Evolutionary conservation across 37 sponge, comb jelly and placozoan genomes (phyloP), one percentile per base, ranked within the genome.

Genomic region (Halisarca cf. caerulea): DNA sequence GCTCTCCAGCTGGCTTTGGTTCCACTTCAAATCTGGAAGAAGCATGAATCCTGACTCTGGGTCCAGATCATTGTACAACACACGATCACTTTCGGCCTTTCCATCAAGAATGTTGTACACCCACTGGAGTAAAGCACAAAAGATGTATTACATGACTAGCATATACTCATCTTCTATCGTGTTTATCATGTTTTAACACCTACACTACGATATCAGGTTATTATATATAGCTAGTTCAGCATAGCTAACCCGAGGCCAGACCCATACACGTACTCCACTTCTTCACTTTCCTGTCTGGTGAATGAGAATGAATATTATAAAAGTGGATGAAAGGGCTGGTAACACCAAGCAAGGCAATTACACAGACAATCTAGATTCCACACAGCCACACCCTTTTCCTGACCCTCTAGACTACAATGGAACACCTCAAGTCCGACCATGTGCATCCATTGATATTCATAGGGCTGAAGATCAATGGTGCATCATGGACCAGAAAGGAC

Each of bases 11-110:
- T 85, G 82, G 11, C 68, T 86, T 84, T 79, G 77, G 62, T 96
- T 94, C 99, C 99, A 99, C 73, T 99, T 99, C 24, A 99, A 44
- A 84, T 99, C 99, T 18, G 99, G 93, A 32, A 94, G 61, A 32
- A 99, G 71, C 20, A 96, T 62, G 61, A 97, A 96, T 23, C 99
- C 99, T 58, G 45, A 85, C 2, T 84, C 79, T 11, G 89, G 90
- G 70, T 94, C 95, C 0, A 59, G 72, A 78, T 98, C 93, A n/a
- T 86, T 58, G 70, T 66, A 89, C 33, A 99, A 3, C 24, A 96
- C 78, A 24, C 95, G 82, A 44, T 99, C 99, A 8, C 43, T 36
- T 72, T 99, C 99, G 6, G 86, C 78, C 35, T 69, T 90, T 0
- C 93, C 93, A 7, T 96, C 94, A 37, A 99, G 90, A n/a, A 99